These are phyloP conservation scores for Sphaeridia pumilis DNA, from an alignment of 2,888 invertebrate genomes.

Conservation along the genomic window DNA sequence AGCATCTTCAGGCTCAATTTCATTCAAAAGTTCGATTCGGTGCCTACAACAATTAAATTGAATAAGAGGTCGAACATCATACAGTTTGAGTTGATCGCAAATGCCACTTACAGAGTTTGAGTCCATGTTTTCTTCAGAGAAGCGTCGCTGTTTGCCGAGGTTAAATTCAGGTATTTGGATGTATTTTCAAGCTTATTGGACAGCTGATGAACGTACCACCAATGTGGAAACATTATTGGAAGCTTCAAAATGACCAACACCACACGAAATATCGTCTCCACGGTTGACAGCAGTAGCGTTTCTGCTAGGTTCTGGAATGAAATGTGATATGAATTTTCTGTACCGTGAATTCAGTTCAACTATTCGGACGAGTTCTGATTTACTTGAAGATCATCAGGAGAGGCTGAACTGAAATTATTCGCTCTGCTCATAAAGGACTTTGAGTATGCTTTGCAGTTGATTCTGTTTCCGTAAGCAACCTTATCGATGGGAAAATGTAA, in stretches of 20 bases:
- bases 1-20: too few species aligned
- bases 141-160: too few species aligned
- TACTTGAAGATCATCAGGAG: background rate
- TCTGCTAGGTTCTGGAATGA: slow-evolving; percentile 1
- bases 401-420: background rate
- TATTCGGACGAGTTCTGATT: background rate
- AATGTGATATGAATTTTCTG: background rate
- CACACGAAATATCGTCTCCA: background rate
- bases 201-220: too few species aligned
- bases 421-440: too few species aligned
- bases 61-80: too few species aligned
- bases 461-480: background rate
- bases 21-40: background rate
- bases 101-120: too few species aligned
- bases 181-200: too few species aligned
- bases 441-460: slow-evolving; percentile 1
- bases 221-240: too few species aligned
- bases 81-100: too few species aligned
- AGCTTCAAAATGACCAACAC: background rate
- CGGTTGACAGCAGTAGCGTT: background rate
- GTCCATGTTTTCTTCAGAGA: too few species aligned
- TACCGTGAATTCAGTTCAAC: background rate
- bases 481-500: background rate
- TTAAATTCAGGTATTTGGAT: too few species aligned
- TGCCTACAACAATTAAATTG: too few species aligned